These are phyloP conservation scores for Hydropotes inermis DNA, from an alignment of 2,113 vertebrate species.

Conservation along the genomic window DNA sequence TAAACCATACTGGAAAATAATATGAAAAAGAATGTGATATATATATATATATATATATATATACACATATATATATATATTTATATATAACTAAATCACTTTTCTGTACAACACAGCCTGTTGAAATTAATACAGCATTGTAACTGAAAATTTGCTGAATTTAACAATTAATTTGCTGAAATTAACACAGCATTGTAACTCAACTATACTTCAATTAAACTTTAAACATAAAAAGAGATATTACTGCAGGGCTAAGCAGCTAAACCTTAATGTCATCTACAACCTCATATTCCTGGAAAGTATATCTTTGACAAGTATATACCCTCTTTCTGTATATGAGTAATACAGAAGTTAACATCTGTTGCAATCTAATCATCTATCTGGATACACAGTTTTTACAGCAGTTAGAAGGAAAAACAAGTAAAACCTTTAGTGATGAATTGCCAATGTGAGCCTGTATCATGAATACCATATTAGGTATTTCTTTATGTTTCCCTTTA, in stretches of 20 bases:
- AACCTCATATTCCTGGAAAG: background rate
- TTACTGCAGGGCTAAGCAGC: background rate
- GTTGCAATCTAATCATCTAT: slow-evolving; percentile 72
- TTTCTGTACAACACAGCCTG: background rate
- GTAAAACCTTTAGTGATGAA: slow-evolving; percentile 66
- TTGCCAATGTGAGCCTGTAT: slow-evolving; percentile 59
- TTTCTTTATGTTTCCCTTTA: slow-evolving; percentile 56
- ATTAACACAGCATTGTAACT: background rate
- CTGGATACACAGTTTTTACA: slow-evolving; percentile 71
- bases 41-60: background rate
- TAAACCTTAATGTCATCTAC: background rate
- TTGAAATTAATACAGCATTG: background rate
- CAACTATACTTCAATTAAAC: background rate
- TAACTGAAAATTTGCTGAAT: background rate
- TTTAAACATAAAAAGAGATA: slow-evolving; percentile 11
- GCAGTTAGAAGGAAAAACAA: background rate
- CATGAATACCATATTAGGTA: slow-evolving; percentile 56
- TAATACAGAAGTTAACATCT: slow-evolving; percentile 69
- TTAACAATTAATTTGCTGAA: background rate
- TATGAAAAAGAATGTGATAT: background rate
- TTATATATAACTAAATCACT: background rate
- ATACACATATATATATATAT: background rate
- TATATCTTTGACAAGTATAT: background rate
- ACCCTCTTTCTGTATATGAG: slow-evolving; percentile 13
- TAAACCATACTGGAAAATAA: background rate